Evolutionary conservation across 1,140 invertebrate genomes (phyloP).

Genomic region (Heliconius hewitsoni): DNA sequence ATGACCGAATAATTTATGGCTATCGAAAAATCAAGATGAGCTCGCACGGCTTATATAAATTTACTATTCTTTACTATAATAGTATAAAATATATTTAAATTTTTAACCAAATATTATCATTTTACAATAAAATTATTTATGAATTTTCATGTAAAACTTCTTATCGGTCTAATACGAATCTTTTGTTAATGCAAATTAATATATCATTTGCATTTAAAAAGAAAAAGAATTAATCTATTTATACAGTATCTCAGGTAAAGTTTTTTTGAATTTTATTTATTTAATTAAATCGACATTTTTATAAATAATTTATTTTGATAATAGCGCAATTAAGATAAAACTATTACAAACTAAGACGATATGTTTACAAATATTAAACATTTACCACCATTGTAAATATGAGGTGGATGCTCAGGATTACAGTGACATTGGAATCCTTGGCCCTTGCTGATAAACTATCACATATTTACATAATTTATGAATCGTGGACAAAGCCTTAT

Average conservation of each 20-base stretch:
- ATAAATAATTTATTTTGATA: no score
- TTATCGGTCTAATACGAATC: no score
- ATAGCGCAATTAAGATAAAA: no score
- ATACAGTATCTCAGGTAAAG: no score
- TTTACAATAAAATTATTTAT: no score
- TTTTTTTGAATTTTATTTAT: no score
- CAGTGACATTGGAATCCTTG: not conserved
- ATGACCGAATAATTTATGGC: conserved; percentile 12
- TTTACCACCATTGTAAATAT: not conserved
- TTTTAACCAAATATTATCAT: not conserved
- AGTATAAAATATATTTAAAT: not conserved
- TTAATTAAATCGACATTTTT: no score
- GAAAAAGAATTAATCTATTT: no score
- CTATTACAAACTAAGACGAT: not conserved
- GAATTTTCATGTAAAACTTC: no score
- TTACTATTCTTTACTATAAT: not conserved
- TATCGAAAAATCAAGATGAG: conserved; percentile 14
- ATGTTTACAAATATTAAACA: not conserved
- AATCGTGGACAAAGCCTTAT: conserved; percentile 10
- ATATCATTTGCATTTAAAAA: no score
- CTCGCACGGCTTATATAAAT: not conserved
- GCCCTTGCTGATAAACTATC: conserved; percentile 10
- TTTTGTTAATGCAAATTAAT: no score
- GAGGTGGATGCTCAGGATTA: not conserved
- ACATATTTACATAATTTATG: not conserved